phyloP scores from a whole-genome alignment of 2,113 vertebrate species.

The Callaeas wilsoni region DNA sequence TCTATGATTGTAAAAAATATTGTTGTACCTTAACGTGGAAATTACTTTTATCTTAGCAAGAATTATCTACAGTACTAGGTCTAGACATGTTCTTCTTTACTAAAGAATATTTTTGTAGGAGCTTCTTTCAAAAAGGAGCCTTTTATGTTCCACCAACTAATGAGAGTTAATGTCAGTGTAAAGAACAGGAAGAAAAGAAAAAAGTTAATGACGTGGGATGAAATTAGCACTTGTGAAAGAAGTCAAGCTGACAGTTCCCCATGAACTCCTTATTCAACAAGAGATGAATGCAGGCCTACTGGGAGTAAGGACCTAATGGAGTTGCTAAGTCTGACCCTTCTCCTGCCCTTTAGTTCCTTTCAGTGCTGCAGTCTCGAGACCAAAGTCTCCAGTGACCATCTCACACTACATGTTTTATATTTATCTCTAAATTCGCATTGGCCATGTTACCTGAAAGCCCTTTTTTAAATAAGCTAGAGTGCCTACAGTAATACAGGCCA shows the following conservation, averaged over 20 bases:
- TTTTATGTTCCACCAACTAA: slow-evolving; percentile 11
- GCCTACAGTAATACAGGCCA: not conserved
- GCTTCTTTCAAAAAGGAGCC: not conserved
- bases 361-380: not conserved
- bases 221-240: not conserved
- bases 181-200: not conserved
- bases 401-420: not conserved
- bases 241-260: not conserved
- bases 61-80: not conserved
- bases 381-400: not conserved
- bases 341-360: not conserved
- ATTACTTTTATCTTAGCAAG: not conserved
- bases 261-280: not conserved
- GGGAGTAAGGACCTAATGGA: not conserved
- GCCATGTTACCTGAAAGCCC: not conserved
- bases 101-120: not conserved
- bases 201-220: not conserved
- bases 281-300: not conserved
- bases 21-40: not conserved
- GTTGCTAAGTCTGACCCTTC: not conserved
- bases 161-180: not conserved
- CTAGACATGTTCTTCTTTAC: not conserved
- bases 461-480: not conserved
- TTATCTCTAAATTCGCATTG: not conserved
- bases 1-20: not conserved